Base-by-base conservation (phyloP, 2,797 vertebrate genomes). In the Neopelma chrysocephalum region DNA sequence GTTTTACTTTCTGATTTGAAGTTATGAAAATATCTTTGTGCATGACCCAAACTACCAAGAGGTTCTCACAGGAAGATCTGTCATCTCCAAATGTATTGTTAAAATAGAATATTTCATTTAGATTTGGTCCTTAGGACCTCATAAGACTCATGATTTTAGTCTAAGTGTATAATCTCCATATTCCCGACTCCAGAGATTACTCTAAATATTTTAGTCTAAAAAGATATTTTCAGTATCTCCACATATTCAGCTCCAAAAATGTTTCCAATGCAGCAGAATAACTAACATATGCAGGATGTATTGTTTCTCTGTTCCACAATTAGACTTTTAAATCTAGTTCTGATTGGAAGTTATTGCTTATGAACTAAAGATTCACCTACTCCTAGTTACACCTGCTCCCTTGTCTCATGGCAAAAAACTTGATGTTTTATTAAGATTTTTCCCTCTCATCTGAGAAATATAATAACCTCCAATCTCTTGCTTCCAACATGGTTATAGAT, bases 401-500 rank as follows among this genome's bases (percentile, higher is more conserved):
- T 90, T 77, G 90, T 89, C 65, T 96, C 71, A 69, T 58, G 72
- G 80, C 71, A 62, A 90, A 94, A 93, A 77, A 25, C 47, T 77
- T 90, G 69, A 69, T 73, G 70, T 76, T 94, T 94, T 88, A 84
- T 94, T 94, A 82, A 73, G 34, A 91, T 92, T 82, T 89, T 91
- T 89, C 26, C 53, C 92, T 90, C 84, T 94, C 89, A 84, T 89
- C 71, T 94, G 76, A 89, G 71, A 78, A 95, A 84, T 51, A 66
- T 78, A 95, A 95, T 80, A 89, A 95, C 36, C 45, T 87, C 73
- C 51, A 53, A n/a, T 85, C 85, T 85, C 71, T 91, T 87, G 29
- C 71, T 96, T 94, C 40, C 61, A 80, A 60, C 73, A 69, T 42
- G 58, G 42, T 85, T 90, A 87, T 94, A 89, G 91, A 94, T 94